Evolutionary conservation across 2,113 vertebrate species (phyloP), one percentile per base, ranked within the genome.

Genomic region (Syngnathus scovelli): DNA sequence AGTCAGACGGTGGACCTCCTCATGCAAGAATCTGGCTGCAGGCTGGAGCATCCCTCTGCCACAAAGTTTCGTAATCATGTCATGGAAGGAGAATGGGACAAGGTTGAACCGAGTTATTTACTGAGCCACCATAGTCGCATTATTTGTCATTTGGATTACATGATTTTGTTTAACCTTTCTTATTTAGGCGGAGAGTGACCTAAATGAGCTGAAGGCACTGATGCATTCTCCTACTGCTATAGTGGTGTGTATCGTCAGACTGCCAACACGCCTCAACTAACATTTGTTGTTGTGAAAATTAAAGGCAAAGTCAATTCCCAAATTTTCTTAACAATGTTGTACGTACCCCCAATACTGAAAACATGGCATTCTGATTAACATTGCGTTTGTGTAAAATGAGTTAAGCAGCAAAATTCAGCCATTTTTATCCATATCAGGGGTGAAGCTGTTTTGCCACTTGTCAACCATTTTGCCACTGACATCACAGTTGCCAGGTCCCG

Each of bases 11-110:
- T 98, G 91, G 96, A 98, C 89, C 92, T 98, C 87, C 90, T 98
- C 84, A 98, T 98, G 96, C 96, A 98, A 93, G 96, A 98, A 89
- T 98, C 96, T 67, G 95, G 95, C 90, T 98, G 95, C 90, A 92
- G 94, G 81, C 93, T 98, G 90, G 96, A 98, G 90, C 95, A 98
- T 91, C 93, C 96, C 77, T 94, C 96, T 85, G 95, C 96, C 83
- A 96, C 96, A 85, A 98, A 94, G 92, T 98, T 98, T 90, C 93
- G 95, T 87, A 96, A 94, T 90, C 96, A 98, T 89, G 95, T 98
- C 80, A 95, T 98, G 93, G 95, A 98, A 92, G 96, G 95, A 90
- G 95, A 98, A 87, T 98, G 95, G 96, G 95, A 96, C 91, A 96
- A 98, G 95, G 96, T 98, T 92, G 18, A 27, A 6, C 3, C 4